These are phyloP conservation scores for Eucidaris tribuloides DNA, from an alignment of 35 echinoderm and acorn worm genomes.

Conservation along the genomic window DNA sequence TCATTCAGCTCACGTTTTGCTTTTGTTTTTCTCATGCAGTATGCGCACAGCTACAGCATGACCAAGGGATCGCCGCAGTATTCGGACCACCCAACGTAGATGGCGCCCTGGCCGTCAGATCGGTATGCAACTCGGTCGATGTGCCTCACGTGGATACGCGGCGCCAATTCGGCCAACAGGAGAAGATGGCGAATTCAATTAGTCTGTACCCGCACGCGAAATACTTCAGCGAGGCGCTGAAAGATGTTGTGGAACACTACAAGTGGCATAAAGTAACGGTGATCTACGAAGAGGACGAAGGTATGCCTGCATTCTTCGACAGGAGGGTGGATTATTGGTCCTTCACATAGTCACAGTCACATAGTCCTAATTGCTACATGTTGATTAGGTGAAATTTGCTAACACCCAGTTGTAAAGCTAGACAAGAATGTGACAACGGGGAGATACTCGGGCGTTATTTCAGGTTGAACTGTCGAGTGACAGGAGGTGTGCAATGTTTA, in stretches of 20 bases:
- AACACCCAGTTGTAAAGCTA: neutral
- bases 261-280: conserved; percentile 65
- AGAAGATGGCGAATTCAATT: conserved; percentile 31
- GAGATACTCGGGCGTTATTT: neutral
- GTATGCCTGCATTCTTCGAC: conserved; percentile 27
- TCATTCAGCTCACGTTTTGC: too few relatives aligned
- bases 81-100: conserved; percentile 70
- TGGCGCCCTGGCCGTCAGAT: conserved; percentile 50
- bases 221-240: conserved; percentile 49
- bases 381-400: neutral
- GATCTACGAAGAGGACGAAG: conserved; percentile 65
- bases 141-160: conserved; percentile 76
- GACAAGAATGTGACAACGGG: neutral
- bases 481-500: neutral
- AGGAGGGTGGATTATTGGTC: too few relatives aligned
- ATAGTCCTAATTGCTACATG: neutral
- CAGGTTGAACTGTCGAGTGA: neutral
- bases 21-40: conserved; percentile 39
- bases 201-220: conserved; percentile 46
- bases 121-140: conserved; percentile 73
- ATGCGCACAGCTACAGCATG: conserved; percentile 48
- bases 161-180: neutral
- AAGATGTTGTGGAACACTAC: conserved; percentile 47
- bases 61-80: conserved; percentile 59
- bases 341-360: neutral